Evolutionary conservation across 2,888 invertebrate genomes (phyloP), one percentile per base, ranked within the genome.

Genomic region (Trissoscelio sp.): DNA sequence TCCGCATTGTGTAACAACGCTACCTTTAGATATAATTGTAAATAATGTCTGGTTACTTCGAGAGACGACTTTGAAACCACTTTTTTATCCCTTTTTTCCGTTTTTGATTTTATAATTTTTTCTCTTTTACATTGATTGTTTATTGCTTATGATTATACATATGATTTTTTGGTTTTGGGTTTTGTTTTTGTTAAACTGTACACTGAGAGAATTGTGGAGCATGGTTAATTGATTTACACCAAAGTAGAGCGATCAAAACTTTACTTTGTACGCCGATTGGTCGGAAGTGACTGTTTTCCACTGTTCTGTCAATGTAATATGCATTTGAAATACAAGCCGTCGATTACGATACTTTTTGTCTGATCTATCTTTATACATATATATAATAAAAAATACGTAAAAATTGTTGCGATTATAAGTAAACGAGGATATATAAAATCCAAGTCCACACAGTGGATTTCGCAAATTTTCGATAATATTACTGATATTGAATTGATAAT

Each of bases 31-130:
- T 80, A 66, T 75, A 75, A 22, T 70, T 80, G 75, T 80, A 80
- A 80, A 80, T 80, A 80, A 62, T 70, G 64, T 75, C 42, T 80
- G 75, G 75, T 80, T 24, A 75, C 53, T 75, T 80, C 60, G 80
- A 70, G 42, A 58, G n/a, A 60, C 14, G 37, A 55, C 34, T 55
- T 57, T 58, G 55, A 46, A 24, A 18, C 11, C 22, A 22, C 2
- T 57, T 20, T 60, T 60, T 60, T 44, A 5, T 44, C 16, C 18
- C 24, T 24, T 28, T 62, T 31, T 46, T 46, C 22, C 16, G 14
- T 46, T 51, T 31, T 46, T 60, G 12, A 39, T 57, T 55, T 46
- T 58, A 9, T 16, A 42, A 14, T 14, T 42, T 9, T 14, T 42
- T 42, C 5, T 14, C 0, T 42, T 44, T 46, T 5, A 12, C 3